Evolutionary conservation across 2,797 vertebrate genomes (phyloP), one percentile per base, ranked within the genome.

Genomic region (Nasua narica): DNA sequence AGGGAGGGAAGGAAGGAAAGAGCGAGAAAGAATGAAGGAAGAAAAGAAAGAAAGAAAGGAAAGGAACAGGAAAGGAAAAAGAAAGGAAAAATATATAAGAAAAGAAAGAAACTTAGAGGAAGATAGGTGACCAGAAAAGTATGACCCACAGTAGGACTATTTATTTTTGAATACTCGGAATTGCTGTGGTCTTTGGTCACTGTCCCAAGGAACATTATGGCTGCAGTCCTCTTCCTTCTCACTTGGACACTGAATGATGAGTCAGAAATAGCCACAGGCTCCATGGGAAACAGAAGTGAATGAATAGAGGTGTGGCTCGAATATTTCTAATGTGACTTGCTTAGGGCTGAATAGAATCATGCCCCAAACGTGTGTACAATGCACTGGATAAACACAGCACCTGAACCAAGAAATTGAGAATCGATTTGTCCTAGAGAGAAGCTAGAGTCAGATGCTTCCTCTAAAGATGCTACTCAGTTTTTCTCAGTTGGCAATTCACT

Each of bases 321-420:
- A 62, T 62, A 85, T 79, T 95, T 94, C 69, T 88, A 58, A 65
- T 50, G 40, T 79, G n/a, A 95, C 72, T 94, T 96, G 35, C 87
- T 94, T 76, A 43, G 13, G 46, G 74, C 35, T 60, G 27, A 60
- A 46, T 76, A 54, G 72, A 92, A 72, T 94, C 56, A 16, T 74
- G 21, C 23, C 37, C 35, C 67, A 21, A 60, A 29, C 29, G 65
- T 94, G 32, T 67, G 18, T 25, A 29, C 25, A 14, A 56, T 35
- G 79, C n/a, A 25, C 27, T 84, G 40, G 18, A 70, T 94, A 67
- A 91, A 87, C 37, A 87, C 9, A 82, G 62, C 25, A 79, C 19
- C 62, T 46, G 27, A 67, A 58, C 46, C 70, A 69, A 69, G 43
- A 85, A 95, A 67, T 3, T 82, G n/a, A 81, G 16, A 54, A 43